These are phyloP conservation scores for Turnix velox DNA, from an alignment of 2,113 vertebrate genomes.

Conservation along the genomic window DNA sequence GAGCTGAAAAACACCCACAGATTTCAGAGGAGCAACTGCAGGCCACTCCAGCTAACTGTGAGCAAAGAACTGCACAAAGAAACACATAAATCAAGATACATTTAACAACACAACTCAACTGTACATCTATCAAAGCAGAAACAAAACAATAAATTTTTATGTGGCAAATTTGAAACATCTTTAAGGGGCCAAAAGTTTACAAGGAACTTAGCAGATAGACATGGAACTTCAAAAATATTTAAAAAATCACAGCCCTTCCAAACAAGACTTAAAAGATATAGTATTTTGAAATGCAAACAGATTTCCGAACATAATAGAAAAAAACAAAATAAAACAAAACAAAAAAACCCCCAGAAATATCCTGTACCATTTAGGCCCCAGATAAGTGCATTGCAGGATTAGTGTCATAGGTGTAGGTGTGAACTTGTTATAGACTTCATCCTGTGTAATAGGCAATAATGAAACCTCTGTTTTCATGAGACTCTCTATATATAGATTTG, in stretches of 20 bases:
- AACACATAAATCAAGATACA: neutral
- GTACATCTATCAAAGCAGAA: neutral
- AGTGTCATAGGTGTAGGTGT: rapidly evolving
- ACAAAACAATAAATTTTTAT: too few species aligned
- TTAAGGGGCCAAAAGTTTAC: neutral
- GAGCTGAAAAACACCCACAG: neutral
- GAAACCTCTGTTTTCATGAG: neutral
- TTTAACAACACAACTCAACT: neutral
- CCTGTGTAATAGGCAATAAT: neutral
- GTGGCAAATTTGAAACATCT: neutral
- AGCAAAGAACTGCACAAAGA: neutral
- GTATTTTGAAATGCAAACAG: neutral
- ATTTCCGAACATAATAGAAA: neutral
- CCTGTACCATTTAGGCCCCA: neutral
- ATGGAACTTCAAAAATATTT: neutral
- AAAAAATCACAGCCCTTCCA: neutral
- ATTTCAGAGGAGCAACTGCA: neutral
- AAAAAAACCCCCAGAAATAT: neutral
- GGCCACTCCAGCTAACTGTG: neutral
- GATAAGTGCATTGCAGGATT: neutral
- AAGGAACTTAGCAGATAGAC: neutral
- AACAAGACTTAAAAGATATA: neutral
- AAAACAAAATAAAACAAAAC: too few species aligned
- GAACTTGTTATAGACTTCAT: neutral
- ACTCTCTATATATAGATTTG: neutral